Evolutionary conservation across 2,113 vertebrate species (phyloP).

Genomic region (Monarcha castaneiventris): DNA sequence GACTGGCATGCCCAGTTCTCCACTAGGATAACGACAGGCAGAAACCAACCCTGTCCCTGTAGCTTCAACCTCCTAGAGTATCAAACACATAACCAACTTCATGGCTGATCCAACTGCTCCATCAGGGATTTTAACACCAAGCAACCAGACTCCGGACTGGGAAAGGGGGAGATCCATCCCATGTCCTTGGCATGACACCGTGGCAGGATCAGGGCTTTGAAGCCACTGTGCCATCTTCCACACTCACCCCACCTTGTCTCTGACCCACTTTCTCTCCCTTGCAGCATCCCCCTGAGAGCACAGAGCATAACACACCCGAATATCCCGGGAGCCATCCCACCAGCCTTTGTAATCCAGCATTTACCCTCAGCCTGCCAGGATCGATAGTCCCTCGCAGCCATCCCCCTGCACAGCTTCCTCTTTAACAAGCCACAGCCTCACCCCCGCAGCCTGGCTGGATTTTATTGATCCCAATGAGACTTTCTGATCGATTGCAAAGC

Average conservation of each 20-base stretch:
- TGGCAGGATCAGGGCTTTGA: neutral
- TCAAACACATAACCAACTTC: neutral
- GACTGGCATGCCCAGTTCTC: neutral
- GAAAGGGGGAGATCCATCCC: neutral
- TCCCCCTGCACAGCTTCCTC: neutral
- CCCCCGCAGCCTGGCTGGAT: neutral
- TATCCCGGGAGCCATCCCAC: neutral
- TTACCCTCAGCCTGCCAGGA: neutral
- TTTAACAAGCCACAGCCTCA: neutral
- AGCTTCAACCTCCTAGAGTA: neutral
- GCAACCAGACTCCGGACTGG: neutral
- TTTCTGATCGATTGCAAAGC: neutral
- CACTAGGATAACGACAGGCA: fast-evolving
- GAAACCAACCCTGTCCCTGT: neutral
- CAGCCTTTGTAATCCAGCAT: neutral
- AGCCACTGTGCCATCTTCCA: neutral
- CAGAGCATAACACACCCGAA: neutral
- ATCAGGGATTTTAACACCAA: neutral
- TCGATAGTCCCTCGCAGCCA: neutral
- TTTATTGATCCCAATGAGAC: neutral
- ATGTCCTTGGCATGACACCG: fast-evolving
- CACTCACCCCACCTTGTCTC: neutral
- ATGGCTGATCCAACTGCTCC: neutral
- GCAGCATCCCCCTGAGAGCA: neutral
- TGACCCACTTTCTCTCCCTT: neutral